These are phyloP conservation scores for Gallinago undulata DNA, from an alignment of 2,113 vertebrate genomes.

Conservation along the genomic window DNA sequence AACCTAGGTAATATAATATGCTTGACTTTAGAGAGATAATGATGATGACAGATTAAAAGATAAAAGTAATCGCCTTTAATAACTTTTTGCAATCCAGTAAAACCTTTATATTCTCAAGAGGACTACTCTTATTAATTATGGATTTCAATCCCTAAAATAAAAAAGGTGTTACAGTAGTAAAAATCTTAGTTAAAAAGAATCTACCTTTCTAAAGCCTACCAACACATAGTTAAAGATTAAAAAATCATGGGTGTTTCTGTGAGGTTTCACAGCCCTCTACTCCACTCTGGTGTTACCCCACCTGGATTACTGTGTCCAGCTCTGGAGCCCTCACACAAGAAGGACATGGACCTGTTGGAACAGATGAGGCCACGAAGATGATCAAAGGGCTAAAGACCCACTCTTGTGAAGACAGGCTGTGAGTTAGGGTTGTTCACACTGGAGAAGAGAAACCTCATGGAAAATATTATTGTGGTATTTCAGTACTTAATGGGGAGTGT, in stretches of 20 bases:
- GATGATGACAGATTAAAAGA: background rate
- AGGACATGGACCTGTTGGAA: background rate
- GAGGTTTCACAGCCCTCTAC: background rate
- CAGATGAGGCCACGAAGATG: background rate
- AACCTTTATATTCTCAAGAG: background rate
- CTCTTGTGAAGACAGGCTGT: background rate
- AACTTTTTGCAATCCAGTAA: background rate
- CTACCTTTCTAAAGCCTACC: background rate
- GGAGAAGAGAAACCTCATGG: background rate
- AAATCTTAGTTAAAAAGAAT: background rate
- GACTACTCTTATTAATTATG: background rate
- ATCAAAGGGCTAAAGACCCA: background rate
- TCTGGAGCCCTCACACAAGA: background rate
- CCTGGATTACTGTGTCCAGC: background rate
- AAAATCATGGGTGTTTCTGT: background rate
- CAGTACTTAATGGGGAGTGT: background rate
- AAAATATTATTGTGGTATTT: background rate
- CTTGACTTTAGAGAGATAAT: background rate
- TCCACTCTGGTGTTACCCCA: background rate
- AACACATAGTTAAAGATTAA: background rate
- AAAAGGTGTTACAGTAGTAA: background rate
- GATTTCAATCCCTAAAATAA: background rate
- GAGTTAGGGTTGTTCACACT: background rate
- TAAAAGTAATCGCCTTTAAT: background rate
- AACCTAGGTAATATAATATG: background rate